Conservation (phyloP, 2,888 invertebrate genomes). For the Bombyx huttoni region DNA sequence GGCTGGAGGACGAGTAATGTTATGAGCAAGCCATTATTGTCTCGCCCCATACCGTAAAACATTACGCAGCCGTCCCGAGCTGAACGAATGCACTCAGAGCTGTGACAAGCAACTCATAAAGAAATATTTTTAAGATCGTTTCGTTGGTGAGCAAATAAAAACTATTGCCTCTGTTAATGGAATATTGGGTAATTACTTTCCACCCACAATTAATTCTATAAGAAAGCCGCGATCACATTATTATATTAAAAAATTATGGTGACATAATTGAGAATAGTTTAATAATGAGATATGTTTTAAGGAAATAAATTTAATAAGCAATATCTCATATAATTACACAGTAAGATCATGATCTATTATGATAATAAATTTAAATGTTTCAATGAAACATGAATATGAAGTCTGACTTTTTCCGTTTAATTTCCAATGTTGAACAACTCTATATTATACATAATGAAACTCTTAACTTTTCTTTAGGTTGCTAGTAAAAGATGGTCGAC, state of each 20-base stretch:
- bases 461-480: conserved; percentile 47
- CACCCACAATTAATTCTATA: no score
- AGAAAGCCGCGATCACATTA: no score
- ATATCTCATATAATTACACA: no score
- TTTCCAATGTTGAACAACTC: conserved; percentile 37
- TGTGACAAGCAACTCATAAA: conserved; percentile 35
- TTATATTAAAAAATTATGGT: no score
- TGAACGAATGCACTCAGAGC: conserved; percentile 46
- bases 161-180: no score
- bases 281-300: no score
- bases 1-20: conserved; percentile 67
- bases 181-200: no score
- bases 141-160: background rate
- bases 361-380: no score
- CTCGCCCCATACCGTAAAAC: conserved; percentile 73
- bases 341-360: no score
- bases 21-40: conserved; percentile 73
- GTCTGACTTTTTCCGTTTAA: conserved; percentile 18
- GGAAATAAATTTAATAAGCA: no score
- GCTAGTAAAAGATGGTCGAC: conserved; percentile 54
- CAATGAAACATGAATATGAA: no score
- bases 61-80: conserved; percentile 64
- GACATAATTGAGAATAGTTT: no score
- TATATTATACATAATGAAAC: conserved; percentile 24
- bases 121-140: conserved; percentile 2